Evolutionary conservation across 2,888 invertebrate species (phyloP), one percentile per base, ranked within the genome.

Genomic region (Protophormia terraenovae): DNA sequence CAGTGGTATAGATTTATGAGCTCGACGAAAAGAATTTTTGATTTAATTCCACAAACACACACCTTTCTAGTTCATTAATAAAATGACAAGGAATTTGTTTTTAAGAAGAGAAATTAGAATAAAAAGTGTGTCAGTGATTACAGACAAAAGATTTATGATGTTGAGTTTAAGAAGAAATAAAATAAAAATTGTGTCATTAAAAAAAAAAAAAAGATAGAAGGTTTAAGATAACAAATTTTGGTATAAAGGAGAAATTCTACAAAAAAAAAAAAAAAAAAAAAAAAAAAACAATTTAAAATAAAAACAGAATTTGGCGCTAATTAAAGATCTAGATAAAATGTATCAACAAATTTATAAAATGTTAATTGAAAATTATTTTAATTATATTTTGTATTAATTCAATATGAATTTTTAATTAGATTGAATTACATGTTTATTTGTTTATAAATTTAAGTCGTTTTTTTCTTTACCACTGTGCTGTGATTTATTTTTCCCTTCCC

Each of bases 111-210:
- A 24, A 64, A 38, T 3, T 27, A 0, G n/a, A 75, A 5, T 14
- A 50, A 75, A n/a, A 76, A 55, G 53, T 76, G 66, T 66, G 76
- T 66, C 66, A 76, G 12, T 41, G 19, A 29, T 76, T 60, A 19
- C 2, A 24, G 27, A 7, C 38, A 50, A 16, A 0, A 47, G 19
- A 22, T 50, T 62, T 50, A 35, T 41, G 41, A 27, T 19, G 24
- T 8, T n/a, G 14, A 16, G 6, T 24, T 53, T 10, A n/a, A 58
- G 5, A n/a, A 41, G 22, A 29, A 45, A 10, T 14, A n/a, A 10
- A 29, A 47, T 8, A 47, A 50, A 29, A 58, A 58, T n/a, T 29
- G 16, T 58, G 55, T 29, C 7, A 27, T 58, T 58, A n/a, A n/a
- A n/a, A n/a, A n/a, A n/a, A n/a, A n/a, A n/a, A n/a, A n/a, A n/a